These are phyloP conservation scores for Callimorpha dominula DNA, from an alignment of 2,888 invertebrate species.

Conservation along the genomic window DNA sequence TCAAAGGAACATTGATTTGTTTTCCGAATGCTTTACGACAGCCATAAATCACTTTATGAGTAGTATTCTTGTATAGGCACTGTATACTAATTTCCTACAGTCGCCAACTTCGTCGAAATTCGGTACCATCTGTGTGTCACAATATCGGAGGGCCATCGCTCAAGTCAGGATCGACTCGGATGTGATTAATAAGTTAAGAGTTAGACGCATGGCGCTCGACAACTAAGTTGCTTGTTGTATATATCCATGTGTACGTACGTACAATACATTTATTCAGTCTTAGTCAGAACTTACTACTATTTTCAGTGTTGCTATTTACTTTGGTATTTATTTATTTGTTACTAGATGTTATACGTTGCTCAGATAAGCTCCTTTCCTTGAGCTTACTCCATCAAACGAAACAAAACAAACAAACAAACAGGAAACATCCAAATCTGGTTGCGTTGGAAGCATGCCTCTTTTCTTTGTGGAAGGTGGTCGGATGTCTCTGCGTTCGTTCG, in stretches of 20 bases:
- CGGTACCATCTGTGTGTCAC: conserved; percentile 25
- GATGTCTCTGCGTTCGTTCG: not conserved
- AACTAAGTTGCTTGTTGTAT: conserved; percentile 9
- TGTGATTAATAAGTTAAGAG: conserved; percentile 36
- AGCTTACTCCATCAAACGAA: not conserved
- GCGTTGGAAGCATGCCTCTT: not conserved
- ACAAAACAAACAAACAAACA: too few relatives aligned
- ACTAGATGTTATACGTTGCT: not conserved
- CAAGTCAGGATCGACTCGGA: conserved; percentile 17
- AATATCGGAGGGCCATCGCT: conserved; percentile 30
- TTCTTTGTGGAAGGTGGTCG: not conserved
- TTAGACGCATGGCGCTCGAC: conserved; percentile 15
- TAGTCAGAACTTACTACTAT: not conserved
- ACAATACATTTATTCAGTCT: not conserved
- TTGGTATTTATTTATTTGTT: not conserved
- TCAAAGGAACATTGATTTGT: conserved; percentile 22
- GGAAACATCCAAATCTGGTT: not conserved
- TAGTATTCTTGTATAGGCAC: conserved; percentile 8
- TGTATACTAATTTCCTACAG: conserved; percentile 6
- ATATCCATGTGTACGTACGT: conserved; percentile 19
- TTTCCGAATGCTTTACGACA: conserved; percentile 14
- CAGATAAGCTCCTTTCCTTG: not conserved
- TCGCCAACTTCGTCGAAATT: conserved; percentile 18
- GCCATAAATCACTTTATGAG: conserved; percentile 20
- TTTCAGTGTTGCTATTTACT: not conserved